phyloP scores from a whole-genome alignment of 2,113 vertebrate genomes.

The Emydocephalus ijimae region DNA sequence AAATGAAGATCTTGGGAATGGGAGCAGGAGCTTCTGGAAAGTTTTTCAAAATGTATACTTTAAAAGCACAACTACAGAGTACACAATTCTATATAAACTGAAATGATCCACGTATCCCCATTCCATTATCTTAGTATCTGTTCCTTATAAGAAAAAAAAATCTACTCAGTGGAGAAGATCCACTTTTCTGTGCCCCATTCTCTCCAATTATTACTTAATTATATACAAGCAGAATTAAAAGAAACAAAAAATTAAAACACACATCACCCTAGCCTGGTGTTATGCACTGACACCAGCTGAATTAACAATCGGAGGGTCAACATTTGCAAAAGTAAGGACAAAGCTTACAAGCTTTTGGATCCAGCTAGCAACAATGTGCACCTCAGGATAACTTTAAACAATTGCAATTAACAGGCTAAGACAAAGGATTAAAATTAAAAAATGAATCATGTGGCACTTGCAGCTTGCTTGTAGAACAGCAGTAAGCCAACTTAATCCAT shows the following conservation, averaged over 20 bases:
- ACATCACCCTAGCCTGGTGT: slow-evolving; percentile 59
- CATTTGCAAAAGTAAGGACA: slow-evolving; percentile 76
- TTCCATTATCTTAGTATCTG: neutral
- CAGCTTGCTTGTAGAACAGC: slow-evolving; percentile 79
- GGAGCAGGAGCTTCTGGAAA: accelerated
- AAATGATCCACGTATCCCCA: neutral
- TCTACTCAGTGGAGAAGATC: slow-evolving; percentile 12
- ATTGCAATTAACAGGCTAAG: slow-evolving; percentile 90
- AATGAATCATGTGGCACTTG: slow-evolving; percentile 64
- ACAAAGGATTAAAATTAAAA: slow-evolving; percentile 88
- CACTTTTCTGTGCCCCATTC: neutral
- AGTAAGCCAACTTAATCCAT: slow-evolving; percentile 80
- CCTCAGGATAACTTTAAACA: slow-evolving; percentile 95
- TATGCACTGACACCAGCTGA: slow-evolving; percentile 67
- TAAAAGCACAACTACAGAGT: neutral
- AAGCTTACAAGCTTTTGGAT: slow-evolving; percentile 76
- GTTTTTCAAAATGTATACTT: neutral
- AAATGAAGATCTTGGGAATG: accelerated
- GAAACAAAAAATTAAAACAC: slow-evolving; percentile 40
- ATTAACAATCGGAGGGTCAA: slow-evolving; percentile 83
- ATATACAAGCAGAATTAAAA: slow-evolving; percentile 32
- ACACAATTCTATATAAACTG: neutral
- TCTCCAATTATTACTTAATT: slow-evolving; percentile 37
- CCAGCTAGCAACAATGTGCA: slow-evolving; percentile 78
- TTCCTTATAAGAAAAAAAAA: slow-evolving; percentile 12